These are phyloP conservation scores for Reticulitermes speratus DNA, from an alignment of 1,140 invertebrate species.

Conservation along the genomic window DNA sequence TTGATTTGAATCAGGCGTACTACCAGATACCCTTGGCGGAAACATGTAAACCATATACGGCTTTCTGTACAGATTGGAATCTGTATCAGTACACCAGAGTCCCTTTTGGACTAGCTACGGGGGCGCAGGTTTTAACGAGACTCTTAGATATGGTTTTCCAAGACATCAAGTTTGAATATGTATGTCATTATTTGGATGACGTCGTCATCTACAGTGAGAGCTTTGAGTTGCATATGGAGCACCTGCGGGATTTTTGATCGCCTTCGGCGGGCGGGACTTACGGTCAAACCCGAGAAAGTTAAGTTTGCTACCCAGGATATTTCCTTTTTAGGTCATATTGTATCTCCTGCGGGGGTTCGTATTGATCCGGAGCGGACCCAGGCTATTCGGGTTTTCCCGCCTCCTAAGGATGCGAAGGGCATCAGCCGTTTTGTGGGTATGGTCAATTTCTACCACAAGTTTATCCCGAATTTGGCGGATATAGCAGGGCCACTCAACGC, in stretches of 20 bases:
- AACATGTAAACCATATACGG: no score
- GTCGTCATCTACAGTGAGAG: not conserved
- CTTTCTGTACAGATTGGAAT: no score
- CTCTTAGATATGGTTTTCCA: no score
- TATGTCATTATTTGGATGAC: constrained; percentile 7
- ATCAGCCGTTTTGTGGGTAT: not conserved
- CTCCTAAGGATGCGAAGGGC: not conserved
- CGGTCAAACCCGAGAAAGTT: not conserved
- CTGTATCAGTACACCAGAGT: not conserved
- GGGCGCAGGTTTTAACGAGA: no score
- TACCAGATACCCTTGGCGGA: no score
- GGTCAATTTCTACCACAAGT: no score
- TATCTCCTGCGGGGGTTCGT: not conserved
- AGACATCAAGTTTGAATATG: not conserved
- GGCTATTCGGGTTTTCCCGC: not conserved
- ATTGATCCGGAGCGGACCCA: not conserved
- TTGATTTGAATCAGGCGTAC: no score
- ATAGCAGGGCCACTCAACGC: not conserved
- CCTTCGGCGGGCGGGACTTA: not conserved
- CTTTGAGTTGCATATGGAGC: not conserved
- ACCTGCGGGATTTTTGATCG: not conserved
- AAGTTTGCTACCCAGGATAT: not conserved
- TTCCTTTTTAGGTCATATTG: not conserved
- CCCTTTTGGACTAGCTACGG: not conserved
- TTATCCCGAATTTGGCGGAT: not conserved